Evolutionary conservation across 2,797 vertebrate genomes (phyloP).

Genomic region (Pangasius macronema): DNA sequence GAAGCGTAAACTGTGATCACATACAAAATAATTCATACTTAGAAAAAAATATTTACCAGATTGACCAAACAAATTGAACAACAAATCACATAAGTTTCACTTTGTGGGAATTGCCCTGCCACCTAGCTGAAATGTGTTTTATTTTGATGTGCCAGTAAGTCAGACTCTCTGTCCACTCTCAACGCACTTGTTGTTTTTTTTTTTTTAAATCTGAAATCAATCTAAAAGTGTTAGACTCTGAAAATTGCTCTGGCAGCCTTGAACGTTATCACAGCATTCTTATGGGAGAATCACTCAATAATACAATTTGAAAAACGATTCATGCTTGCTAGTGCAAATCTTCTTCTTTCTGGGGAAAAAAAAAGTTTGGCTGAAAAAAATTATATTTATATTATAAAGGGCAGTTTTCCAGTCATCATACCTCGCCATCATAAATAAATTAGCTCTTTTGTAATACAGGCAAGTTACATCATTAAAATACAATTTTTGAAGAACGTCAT

Average conservation of each 20-base stretch:
- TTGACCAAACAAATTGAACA: not conserved
- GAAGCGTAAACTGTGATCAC: not conserved
- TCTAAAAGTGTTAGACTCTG: not conserved
- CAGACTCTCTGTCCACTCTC: not conserved
- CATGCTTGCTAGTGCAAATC: not conserved
- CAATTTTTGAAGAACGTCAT: not conserved
- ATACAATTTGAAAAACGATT: not conserved
- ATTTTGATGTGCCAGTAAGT: not conserved
- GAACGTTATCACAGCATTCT: not conserved
- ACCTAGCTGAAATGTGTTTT: not conserved
- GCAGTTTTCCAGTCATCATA: not conserved
- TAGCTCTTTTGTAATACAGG: not conserved
- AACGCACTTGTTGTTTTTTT: not conserved
- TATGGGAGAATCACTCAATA: not conserved
- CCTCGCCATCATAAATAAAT: not conserved
- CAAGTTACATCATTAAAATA: not conserved
- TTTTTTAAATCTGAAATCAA: not conserved
- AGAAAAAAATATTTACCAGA: not conserved
- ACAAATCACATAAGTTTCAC: not conserved
- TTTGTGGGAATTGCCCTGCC: not conserved
- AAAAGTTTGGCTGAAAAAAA: too few species aligned
- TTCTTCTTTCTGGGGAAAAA: not conserved
- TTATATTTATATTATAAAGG: not conserved
- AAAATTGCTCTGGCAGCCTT: not conserved
- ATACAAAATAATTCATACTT: not conserved